These are phyloP conservation scores for Cololabis saira DNA, from an alignment of 2,113 vertebrate species.

Conservation along the genomic window DNA sequence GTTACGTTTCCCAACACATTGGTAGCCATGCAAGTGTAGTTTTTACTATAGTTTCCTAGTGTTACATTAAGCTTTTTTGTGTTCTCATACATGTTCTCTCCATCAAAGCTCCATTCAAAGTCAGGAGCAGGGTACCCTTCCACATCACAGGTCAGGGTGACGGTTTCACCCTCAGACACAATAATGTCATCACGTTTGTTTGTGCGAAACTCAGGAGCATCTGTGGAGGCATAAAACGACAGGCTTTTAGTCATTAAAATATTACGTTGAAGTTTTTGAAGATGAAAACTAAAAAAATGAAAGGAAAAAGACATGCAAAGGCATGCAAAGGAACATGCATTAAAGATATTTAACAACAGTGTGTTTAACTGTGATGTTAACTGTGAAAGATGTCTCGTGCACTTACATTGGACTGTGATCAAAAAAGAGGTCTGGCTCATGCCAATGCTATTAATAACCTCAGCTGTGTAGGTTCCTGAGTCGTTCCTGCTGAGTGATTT, in stretches of 20 bases:
- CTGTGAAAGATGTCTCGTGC: not conserved
- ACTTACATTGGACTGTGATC: slow-evolving; percentile 70
- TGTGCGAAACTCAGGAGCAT: slow-evolving; percentile 10
- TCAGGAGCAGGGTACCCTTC: slow-evolving; percentile 30
- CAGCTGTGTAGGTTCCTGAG: slow-evolving; percentile 41
- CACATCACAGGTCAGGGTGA: slow-evolving; percentile 40
- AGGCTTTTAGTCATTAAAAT: not conserved
- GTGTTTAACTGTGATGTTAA: not conserved
- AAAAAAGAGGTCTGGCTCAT: rapidly evolving
- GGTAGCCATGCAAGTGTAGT: slow-evolving; percentile 17
- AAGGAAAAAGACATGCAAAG: not conserved
- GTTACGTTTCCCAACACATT: not conserved
- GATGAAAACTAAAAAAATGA: not conserved
- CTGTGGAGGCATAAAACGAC: too few relatives aligned
- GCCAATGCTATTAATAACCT: not conserved
- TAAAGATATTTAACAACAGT: not conserved
- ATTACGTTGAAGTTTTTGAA: not conserved
- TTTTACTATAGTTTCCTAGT: rapidly evolving
- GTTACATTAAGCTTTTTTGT: not conserved
- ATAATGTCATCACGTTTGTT: rapidly evolving
- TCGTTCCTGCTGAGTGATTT: slow-evolving; percentile 27
- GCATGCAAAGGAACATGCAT: slow-evolving; percentile 16
- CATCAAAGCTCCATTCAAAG: slow-evolving; percentile 26
- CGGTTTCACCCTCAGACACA: not conserved
- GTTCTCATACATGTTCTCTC: rapidly evolving